Evolutionary conservation across 2,888 invertebrate species (phyloP).

Genomic region (Caenorhabditis sinica): DNA sequence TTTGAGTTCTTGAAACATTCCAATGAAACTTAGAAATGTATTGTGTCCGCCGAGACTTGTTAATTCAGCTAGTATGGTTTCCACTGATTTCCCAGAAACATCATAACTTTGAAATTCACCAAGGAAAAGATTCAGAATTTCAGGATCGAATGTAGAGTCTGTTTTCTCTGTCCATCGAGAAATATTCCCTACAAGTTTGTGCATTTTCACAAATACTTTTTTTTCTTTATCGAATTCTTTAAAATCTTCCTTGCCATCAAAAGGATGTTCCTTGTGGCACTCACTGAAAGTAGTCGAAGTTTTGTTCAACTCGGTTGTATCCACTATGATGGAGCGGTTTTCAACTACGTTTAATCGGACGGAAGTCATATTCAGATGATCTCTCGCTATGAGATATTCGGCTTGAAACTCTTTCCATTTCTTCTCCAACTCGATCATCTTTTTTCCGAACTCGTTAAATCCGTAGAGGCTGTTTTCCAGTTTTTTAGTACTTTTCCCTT

Average conservation of each 20-base stretch:
- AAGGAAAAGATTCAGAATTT: neutral
- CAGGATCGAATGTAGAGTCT: neutral
- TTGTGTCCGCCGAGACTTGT: neutral
- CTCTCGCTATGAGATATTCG: neutral
- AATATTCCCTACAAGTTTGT: neutral
- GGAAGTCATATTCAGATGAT: neutral
- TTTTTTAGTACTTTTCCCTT: constrained; percentile 1
- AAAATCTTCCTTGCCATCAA: neutral
- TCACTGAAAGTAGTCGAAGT: neutral
- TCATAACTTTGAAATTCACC: neutral
- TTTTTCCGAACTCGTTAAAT: neutral
- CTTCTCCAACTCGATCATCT: neutral
- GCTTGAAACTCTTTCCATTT: neutral
- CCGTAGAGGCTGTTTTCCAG: neutral
- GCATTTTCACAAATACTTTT: neutral
- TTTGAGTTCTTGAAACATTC: neutral
- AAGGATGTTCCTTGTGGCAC: neutral
- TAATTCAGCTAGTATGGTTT: neutral
- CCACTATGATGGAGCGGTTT: neutral
- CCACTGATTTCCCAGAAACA: neutral
- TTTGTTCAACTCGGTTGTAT: neutral
- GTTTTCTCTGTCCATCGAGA: neutral
- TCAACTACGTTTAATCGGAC: neutral
- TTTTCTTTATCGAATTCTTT: neutral
- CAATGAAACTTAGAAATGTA: neutral